These are phyloP conservation scores for Ruditapes philippinarum DNA, from an alignment of 1,140 invertebrate genomes.

Conservation along the genomic window DNA sequence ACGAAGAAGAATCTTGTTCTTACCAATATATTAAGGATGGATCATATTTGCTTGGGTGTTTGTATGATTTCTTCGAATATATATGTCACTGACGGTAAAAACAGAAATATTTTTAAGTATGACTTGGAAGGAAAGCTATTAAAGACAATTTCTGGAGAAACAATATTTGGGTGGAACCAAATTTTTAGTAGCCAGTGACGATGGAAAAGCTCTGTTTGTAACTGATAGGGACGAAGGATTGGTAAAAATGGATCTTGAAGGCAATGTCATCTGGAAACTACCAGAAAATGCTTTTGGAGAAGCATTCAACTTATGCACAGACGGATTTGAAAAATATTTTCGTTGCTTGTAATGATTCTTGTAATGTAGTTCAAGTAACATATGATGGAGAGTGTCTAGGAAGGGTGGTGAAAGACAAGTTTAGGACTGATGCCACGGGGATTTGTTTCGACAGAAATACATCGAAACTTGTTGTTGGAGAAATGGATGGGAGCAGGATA, in stretches of 20 bases:
- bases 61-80: neutral
- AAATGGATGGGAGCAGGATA: too few relatives aligned
- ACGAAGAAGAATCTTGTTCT: neutral
- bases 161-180: neutral
- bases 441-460: neutral
- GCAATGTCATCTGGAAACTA: neutral
- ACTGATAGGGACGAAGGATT: neutral
- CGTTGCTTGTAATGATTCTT: neutral
- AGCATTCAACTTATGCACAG: neutral
- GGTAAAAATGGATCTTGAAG: neutral
- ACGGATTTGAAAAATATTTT: neutral
- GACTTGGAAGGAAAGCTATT: neutral
- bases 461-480: neutral
- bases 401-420: neutral
- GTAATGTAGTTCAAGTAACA: neutral
- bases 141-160: neutral
- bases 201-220: neutral
- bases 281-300: neutral
- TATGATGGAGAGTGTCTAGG: neutral
- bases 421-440: neutral
- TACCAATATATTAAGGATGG: neutral
- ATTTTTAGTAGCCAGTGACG: neutral
- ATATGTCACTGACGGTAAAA: neutral
- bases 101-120: neutral
- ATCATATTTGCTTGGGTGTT: slow-evolving; percentile 17